Percentiles rank a stretch among this genome's conserved stretches.
phyloP scores from a whole-genome alignment of 1,140 invertebrate genomes.

The Periplaneta americana region DNA sequence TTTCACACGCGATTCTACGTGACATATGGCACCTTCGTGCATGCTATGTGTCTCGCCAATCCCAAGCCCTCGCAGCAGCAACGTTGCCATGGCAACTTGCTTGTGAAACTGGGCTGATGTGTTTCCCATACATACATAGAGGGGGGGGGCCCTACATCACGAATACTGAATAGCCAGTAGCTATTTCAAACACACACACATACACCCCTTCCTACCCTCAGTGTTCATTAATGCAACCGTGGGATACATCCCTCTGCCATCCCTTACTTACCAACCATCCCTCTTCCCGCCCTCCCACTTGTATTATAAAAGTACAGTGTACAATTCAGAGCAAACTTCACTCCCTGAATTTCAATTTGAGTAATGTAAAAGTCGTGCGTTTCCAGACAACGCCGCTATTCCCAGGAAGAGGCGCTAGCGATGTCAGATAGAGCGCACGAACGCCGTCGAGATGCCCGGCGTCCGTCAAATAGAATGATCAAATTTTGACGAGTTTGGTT shows the following conservation, averaged over 20 bases:
- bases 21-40: too few species aligned
- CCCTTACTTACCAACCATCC: not conserved
- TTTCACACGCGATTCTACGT: too few species aligned
- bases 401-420: not conserved
- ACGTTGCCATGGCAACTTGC: not conserved
- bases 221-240: not conserved
- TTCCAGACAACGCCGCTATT: not conserved
- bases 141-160: not conserved
- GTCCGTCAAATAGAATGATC: too few species aligned
- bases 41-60: too few species aligned
- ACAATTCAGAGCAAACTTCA: not conserved
- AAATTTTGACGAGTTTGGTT: too few species aligned
- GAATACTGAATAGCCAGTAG: not conserved
- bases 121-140: not conserved
- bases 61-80: too few species aligned
- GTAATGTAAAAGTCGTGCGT: not conserved
- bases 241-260: not conserved
- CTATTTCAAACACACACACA: not conserved
- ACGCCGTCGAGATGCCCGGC: too few species aligned
- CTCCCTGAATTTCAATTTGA: not conserved
- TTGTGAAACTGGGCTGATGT: not conserved
- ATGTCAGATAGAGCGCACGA: too few species aligned
- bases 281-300: not conserved
- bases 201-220: not conserved
- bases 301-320: not conserved